Percentiles rank a stretch among this genome's conserved stretches.
phyloP scores from a whole-genome alignment of 2,797 vertebrate genomes.

The Sebastes elongatus region DNA sequence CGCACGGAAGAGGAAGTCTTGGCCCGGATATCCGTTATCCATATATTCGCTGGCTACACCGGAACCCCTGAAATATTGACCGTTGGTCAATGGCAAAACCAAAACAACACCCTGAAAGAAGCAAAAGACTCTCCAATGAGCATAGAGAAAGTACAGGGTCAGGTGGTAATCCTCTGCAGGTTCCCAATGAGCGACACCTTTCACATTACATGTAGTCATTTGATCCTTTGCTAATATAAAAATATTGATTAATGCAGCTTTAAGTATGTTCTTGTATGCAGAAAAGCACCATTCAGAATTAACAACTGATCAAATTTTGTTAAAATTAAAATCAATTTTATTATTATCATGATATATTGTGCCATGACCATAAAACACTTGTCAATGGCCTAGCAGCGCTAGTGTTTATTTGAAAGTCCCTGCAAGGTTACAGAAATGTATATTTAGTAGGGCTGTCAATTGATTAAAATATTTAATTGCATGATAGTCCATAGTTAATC shows the following conservation, averaged over 20 bases:
- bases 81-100: background rate
- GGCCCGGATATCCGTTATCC: background rate
- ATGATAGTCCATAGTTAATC: too few relatives aligned
- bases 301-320: background rate
- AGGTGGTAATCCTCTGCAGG: background rate
- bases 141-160: background rate
- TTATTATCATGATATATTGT: background rate
- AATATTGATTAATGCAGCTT: background rate
- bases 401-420: background rate
- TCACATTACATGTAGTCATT: background rate
- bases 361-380: background rate
- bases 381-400: background rate
- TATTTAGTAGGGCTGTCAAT: background rate
- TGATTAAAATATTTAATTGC: rapidly evolving
- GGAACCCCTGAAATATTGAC: background rate
- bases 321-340: background rate
- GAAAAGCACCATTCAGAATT: background rate
- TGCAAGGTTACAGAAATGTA: background rate
- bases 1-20: background rate
- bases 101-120: background rate
- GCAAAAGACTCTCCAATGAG: background rate
- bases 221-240: background rate
- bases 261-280: background rate
- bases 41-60: background rate
- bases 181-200: background rate